Conservation (phyloP, 2,888 invertebrate species). For the Marronus borbonicus region DNA sequence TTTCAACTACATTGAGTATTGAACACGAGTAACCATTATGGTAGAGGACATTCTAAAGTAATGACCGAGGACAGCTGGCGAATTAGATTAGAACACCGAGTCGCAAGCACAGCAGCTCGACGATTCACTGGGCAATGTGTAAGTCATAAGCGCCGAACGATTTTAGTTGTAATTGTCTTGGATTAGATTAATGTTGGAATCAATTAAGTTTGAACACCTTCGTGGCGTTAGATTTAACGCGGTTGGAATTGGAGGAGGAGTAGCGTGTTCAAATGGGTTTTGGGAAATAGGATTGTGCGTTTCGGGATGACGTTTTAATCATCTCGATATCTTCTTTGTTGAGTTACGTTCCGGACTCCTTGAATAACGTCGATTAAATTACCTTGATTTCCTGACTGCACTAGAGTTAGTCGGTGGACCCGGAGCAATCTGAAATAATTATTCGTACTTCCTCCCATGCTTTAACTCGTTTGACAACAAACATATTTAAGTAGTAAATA, state of each 20-base stretch:
- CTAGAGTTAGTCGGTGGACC: too few relatives aligned
- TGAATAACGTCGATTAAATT: too few relatives aligned
- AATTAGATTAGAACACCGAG: constrained; percentile 16
- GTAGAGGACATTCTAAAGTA: not conserved
- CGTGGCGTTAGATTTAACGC: not conserved
- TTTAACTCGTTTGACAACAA: too few relatives aligned
- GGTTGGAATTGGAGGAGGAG: not conserved
- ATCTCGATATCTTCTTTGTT: not conserved
- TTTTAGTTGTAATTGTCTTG: not conserved
- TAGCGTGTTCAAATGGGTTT: not conserved
- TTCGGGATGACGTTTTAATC: not conserved
- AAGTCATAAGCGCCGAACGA: constrained; percentile 1
- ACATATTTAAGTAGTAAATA: too few relatives aligned
- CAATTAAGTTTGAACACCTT: not conserved
- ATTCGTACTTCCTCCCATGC: too few relatives aligned
- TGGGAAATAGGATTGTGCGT: not conserved
- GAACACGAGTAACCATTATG: not conserved
- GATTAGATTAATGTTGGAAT: constrained; percentile 20
- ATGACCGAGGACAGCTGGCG: not conserved
- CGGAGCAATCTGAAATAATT: too few relatives aligned
- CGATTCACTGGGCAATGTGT: not conserved
- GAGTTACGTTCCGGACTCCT: not conserved
- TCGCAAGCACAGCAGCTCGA: not conserved
- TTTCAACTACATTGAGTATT: not conserved
- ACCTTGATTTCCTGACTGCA: too few relatives aligned